Percentiles rank a stretch among this genome's conserved stretches.
phyloP scores from a whole-genome alignment of 1,140 invertebrate genomes.

The Matsumurasca onukii region DNA sequence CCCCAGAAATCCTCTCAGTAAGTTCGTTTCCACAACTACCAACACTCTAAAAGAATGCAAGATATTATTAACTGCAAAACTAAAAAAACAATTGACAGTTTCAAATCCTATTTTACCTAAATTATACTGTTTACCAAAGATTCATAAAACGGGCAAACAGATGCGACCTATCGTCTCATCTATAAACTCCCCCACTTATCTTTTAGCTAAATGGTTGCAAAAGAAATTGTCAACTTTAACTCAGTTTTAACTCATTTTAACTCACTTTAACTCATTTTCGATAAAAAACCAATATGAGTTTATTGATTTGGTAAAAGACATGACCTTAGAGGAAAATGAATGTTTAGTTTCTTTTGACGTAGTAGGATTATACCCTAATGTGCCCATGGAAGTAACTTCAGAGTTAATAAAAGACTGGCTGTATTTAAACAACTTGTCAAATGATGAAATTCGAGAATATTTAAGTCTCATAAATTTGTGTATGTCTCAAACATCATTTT shows the following conservation, averaged over 20 bases:
- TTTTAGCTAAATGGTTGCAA: no score
- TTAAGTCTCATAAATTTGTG: not conserved
- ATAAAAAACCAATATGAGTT: not conserved
- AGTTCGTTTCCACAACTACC: not conserved
- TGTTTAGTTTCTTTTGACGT: not conserved
- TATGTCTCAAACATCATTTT: not conserved
- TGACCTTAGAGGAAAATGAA: not conserved
- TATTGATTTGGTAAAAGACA: not conserved
- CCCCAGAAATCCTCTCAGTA: conserved; percentile 15
- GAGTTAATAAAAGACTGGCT: no score
- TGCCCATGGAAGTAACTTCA: no score
- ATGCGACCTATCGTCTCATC: no score
- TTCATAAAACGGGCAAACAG: not conserved
- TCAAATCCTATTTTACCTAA: not conserved
- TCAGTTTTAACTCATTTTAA: no score
- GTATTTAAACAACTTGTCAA: no score
- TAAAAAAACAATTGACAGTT: not conserved
- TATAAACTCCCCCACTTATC: no score
- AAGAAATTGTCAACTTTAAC: not conserved
- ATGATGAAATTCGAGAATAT: no score
- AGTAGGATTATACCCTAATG: no score
- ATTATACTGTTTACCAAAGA: not conserved
- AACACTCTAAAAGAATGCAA: not conserved
- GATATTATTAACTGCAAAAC: not conserved
- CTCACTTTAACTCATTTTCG: not conserved